Percentiles rank a stretch among this genome's conserved stretches.
phyloP scores from a whole-genome alignment of 2,888 invertebrate species.

The Mimas tiliae region DNA sequence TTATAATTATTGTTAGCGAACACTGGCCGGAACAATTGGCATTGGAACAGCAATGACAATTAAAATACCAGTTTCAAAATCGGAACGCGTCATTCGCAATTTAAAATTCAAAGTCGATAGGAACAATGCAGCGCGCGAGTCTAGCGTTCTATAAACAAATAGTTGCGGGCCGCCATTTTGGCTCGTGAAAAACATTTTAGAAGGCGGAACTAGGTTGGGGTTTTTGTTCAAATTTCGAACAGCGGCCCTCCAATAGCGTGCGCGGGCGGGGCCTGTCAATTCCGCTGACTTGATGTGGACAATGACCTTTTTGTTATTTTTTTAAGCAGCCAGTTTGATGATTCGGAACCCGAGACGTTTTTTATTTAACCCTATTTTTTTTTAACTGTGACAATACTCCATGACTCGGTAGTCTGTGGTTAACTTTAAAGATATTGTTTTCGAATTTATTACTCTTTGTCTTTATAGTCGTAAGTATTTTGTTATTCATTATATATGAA shows the following conservation, averaged over 20 bases:
- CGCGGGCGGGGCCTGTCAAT: constrained; percentile 82
- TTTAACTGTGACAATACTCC: constrained; percentile 30
- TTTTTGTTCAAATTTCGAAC: constrained; percentile 82
- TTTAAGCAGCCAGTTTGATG: constrained; percentile 45
- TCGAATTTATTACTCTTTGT: constrained; percentile 14
- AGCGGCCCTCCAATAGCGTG: constrained; percentile 78
- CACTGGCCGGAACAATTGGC: neutral
- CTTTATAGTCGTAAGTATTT: neutral
- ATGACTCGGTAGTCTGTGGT: constrained; percentile 17
- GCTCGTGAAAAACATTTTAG: constrained; percentile 80
- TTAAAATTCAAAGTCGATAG: constrained; percentile 52
- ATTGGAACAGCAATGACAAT: constrained; percentile 26
- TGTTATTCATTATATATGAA: neutral
- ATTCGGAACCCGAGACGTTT: constrained; percentile 33
- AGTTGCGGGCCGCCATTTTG: constrained; percentile 78
- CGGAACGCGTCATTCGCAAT: constrained; percentile 47
- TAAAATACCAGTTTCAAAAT: constrained; percentile 47
- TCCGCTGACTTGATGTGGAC: constrained; percentile 78
- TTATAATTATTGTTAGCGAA: neutral
- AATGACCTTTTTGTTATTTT: constrained; percentile 73
- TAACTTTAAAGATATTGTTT: constrained; percentile 7
- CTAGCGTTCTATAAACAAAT: constrained; percentile 73
- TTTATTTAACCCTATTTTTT: constrained; percentile 30
- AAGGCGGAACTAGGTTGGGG: constrained; percentile 83
- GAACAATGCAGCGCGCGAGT: constrained; percentile 48